Evolutionary conservation across 2,888 invertebrate species (phyloP).

Genomic region (Spodoptera exigua): DNA sequence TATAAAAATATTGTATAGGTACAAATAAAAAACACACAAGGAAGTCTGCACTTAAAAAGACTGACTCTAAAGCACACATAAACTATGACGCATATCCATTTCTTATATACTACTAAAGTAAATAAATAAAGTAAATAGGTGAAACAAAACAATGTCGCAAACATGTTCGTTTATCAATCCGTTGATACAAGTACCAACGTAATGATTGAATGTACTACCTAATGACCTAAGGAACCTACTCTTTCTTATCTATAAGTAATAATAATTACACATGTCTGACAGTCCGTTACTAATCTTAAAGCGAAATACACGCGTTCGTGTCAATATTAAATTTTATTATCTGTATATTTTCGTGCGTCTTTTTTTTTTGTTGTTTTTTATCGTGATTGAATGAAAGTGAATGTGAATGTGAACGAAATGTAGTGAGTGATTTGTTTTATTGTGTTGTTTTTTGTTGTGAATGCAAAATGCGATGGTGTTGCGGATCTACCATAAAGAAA

Average conservation of each 20-base stretch:
- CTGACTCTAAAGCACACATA: no score
- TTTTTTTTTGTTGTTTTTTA: conserved; percentile 3
- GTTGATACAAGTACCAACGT: conserved; percentile 47
- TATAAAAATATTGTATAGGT: no score
- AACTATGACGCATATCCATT: no score
- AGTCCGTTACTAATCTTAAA: conserved; percentile 45
- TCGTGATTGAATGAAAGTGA: conserved; percentile 3
- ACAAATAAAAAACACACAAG: no score
- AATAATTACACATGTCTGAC: conserved; percentile 17
- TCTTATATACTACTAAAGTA: no score
- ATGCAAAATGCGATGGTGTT: conserved; percentile 40
- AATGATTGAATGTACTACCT: conserved; percentile 57
- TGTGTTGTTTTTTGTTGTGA: neutral
- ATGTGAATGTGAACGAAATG: conserved; percentile 10
- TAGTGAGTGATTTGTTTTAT: conserved; percentile 1
- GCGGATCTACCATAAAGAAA: conserved; percentile 29
- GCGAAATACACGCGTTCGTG: conserved; percentile 40
- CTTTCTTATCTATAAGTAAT: conserved; percentile 35
- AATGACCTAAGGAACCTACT: conserved; percentile 34
- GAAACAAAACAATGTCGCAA: neutral
- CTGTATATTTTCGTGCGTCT: conserved; percentile 7
- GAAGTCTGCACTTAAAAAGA: no score
- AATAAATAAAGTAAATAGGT: neutral
- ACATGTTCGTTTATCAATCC: conserved; percentile 36
- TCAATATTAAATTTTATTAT: conserved; percentile 15